Conservation (phyloP, 2,113 vertebrate genomes). For the Lepidothrix coronata region DNA sequence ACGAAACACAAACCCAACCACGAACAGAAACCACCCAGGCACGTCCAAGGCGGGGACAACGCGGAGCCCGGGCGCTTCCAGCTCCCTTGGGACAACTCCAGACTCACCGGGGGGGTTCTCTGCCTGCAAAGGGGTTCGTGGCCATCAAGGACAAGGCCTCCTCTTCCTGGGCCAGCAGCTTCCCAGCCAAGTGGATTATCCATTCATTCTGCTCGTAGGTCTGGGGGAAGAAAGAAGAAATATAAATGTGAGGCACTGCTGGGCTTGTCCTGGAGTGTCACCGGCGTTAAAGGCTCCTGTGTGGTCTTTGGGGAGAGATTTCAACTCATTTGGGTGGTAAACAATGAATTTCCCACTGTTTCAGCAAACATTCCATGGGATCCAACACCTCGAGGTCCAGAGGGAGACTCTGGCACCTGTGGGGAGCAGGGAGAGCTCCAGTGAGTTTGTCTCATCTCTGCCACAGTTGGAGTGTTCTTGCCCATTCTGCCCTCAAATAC, state of each 20-base stretch:
- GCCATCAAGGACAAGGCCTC: conserved; percentile 81
- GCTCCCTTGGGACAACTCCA: neutral
- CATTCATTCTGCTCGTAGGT: conserved; percentile 97
- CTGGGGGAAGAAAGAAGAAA: conserved; percentile 59
- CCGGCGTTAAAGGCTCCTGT: fast-evolving
- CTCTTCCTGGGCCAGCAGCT: conserved; percentile 87
- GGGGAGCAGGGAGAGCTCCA: neutral
- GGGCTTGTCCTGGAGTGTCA: neutral
- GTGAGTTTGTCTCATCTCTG: neutral
- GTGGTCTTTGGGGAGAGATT: neutral
- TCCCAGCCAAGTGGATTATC: conserved; percentile 91
- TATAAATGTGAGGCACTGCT: neutral
- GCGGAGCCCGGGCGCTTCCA: fast-evolving
- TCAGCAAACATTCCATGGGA: neutral
- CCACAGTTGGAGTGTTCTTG: neutral
- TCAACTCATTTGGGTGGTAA: fast-evolving
- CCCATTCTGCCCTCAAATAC: neutral
- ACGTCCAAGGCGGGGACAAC: fast-evolving
- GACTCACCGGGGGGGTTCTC: conserved; percentile 80
- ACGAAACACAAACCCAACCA: neutral
- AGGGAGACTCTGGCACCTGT: neutral
- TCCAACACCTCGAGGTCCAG: neutral
- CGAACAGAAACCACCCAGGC: fast-evolving
- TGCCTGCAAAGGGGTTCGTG: conserved; percentile 83
- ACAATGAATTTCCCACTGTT: neutral